Conservation (phyloP, 1,140 invertebrate species). For the Melipona quadrifasciata region DNA sequence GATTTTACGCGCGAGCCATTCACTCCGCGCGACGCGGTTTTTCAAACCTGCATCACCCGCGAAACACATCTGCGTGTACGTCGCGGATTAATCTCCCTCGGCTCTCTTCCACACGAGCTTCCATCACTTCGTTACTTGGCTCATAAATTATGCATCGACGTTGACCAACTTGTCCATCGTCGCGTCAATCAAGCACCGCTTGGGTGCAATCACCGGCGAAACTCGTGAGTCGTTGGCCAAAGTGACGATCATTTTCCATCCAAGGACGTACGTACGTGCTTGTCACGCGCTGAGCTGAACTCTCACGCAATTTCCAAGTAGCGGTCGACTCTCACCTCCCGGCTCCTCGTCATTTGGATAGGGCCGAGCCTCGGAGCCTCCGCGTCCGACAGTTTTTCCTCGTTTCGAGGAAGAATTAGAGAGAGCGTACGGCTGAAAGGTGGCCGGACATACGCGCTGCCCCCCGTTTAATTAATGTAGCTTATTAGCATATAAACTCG, state of each 20-base stretch:
- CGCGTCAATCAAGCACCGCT: conserved; percentile 4
- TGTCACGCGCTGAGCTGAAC: background rate
- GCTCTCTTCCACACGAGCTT: no score
- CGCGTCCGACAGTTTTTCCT: conserved; percentile 18
- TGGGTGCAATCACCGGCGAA: background rate
- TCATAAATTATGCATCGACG: conserved; percentile 38
- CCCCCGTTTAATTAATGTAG: conserved; percentile 71
- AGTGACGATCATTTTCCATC: background rate
- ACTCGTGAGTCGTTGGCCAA: no score
- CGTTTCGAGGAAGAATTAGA: conserved; percentile 47
- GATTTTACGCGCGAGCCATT: conserved; percentile 3
- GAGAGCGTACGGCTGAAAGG: conserved; percentile 41
- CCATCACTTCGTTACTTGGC: background rate
- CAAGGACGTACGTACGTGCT: no score
- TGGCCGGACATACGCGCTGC: conserved; percentile 50
- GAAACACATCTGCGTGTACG: background rate
- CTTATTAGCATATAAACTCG: conserved; percentile 73
- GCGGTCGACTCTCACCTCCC: no score
- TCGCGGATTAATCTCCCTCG: conserved; percentile 15
- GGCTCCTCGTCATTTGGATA: background rate
- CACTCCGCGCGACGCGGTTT: background rate
- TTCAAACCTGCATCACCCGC: background rate
- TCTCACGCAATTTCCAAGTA: background rate
- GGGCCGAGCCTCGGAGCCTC: no score
- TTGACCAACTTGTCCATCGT: conserved; percentile 8